Evolutionary conservation across 2,888 invertebrate species (phyloP), one percentile per base, ranked within the genome.

Genomic region (Idaea biselata): DNA sequence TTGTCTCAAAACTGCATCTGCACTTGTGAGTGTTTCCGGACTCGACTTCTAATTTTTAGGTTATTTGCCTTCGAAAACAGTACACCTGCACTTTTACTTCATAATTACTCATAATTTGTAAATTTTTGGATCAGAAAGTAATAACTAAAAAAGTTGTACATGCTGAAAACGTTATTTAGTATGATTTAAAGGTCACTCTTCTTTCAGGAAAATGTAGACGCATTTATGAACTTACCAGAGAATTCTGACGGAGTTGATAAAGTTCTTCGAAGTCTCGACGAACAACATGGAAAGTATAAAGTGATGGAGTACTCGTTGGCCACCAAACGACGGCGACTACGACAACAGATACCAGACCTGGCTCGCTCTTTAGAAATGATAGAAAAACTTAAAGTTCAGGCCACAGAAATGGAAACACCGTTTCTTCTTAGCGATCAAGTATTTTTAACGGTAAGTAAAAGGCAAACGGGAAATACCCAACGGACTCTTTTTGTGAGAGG

Each of bases 211-310:
- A 98, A 99, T 95, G 98, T 99, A 54, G 98, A 99, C 81, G 94
- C 95, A 63, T 99, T 96, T 86, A 98, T 99, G 98, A 94, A 94
- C 67, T 92, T 94, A 75, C 93, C 96, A 16, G 98, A 97, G 79
- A 97, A 98, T 81, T 94, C 94, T 69, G 96, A 95, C 60, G 95
- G 96, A 68, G 97, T 96, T 2, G 98, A 99, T 76, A 95, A 95
- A 82, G 98, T 98, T 16, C 89, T 99, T 61, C 96, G 96, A 78
- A 94, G 94, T 77, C 91, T 99, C 65, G 99, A 99, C 83, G 99
- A 99, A 81, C 97, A 97, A 81, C 98, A 98, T 91, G 96, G 96
- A 66, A 99, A 99, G 93, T 99, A 99, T 86, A 98, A 99, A 91
- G 97, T 98, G 83, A 98, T 99, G 97, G 99, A 99, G 89, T 96